Evolutionary conservation across 2,888 invertebrate species (phyloP), one percentile per base, ranked within the genome.

Genomic region (Synanthedon vespiformis): DNA sequence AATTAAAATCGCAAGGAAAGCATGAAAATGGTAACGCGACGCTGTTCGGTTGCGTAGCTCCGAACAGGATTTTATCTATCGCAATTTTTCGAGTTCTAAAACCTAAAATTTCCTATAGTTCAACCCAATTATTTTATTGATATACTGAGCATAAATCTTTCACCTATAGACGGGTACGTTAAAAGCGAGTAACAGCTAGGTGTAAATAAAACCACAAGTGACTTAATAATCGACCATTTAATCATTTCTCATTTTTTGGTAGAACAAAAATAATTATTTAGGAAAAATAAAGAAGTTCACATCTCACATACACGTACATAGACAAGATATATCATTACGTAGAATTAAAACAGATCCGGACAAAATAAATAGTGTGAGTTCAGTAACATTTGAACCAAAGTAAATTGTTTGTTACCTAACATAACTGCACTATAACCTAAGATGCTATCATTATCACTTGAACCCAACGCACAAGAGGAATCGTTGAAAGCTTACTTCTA

Each of bases 321-420:
- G 14, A 44, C 44, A 44, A 44, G 14, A 13, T 44, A 67, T 77
- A 77, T 61, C 80, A 77, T 78, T 83, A 80, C 79, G 85, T 84
- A 54, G 56, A 55, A 55, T 54, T 80, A 81, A 80, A 83, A 87
- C 86, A 86, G 83, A 84, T 83, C 82, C 78, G 80, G 70, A 80
- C 82, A 80, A 84, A 87, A 87, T 86, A 86, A 87, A 86, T 86
- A 85, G 70, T 80, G 81, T 77, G 78, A 81, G 78, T 80, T 75
- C 77, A 74, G 76, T 69, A 50, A 18, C 48, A 75, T 78, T 70
- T 72, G 76, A 72, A 80, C 74, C 78, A 74, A n/a, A 72, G 69
- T 58, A 76, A 18, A 72, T 70, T 70, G 72, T 34, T 74, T 75
- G 77, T 81, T 77, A 79, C 72, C 77, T 83, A 83, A 77, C 70